Evolutionary conservation across 2,888 invertebrate genomes (phyloP).

Genomic region (Eugnorisma glareosa): DNA sequence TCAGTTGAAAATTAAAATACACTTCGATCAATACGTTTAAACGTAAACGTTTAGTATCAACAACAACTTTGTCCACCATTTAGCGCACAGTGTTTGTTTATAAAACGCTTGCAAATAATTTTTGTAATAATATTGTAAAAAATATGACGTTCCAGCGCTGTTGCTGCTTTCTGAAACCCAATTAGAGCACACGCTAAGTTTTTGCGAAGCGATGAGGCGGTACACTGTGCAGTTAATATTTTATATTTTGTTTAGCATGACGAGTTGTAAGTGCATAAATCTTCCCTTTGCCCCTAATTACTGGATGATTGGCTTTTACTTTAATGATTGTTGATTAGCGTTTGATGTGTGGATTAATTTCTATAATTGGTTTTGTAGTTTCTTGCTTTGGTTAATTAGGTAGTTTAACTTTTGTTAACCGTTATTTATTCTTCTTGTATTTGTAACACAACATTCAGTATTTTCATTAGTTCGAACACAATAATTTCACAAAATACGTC

Average conservation of each 20-base stretch:
- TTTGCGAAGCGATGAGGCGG: conserved; percentile 65
- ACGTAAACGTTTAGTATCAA: neutral
- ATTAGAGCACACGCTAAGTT: conserved; percentile 64
- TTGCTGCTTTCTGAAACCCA: conserved; percentile 63
- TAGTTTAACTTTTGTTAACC: neutral
- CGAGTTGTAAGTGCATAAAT: conserved; percentile 30
- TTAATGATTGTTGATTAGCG: conserved; percentile 15
- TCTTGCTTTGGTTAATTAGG: conserved; percentile 24
- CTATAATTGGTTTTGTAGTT: conserved; percentile 23
- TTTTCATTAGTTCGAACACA: neutral
- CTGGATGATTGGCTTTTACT: conserved; percentile 11
- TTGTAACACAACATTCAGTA: neutral
- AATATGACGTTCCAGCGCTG: conserved; percentile 47
- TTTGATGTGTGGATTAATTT: conserved; percentile 25
- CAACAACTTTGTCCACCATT: conserved; percentile 5
- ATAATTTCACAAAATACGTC: neutral
- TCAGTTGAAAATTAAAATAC: neutral
- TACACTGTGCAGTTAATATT: conserved; percentile 47
- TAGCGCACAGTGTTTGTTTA: conserved; percentile 25
- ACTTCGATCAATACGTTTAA: neutral
- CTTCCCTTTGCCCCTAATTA: conserved; percentile 48
- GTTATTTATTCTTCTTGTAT: too few relatives aligned
- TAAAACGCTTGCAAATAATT: conserved; percentile 52
- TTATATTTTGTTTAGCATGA: conserved; percentile 48
- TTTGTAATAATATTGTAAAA: conserved; percentile 59